Conservation (phyloP, 2,797 vertebrate species). For the Characodon lateralis region DNA sequence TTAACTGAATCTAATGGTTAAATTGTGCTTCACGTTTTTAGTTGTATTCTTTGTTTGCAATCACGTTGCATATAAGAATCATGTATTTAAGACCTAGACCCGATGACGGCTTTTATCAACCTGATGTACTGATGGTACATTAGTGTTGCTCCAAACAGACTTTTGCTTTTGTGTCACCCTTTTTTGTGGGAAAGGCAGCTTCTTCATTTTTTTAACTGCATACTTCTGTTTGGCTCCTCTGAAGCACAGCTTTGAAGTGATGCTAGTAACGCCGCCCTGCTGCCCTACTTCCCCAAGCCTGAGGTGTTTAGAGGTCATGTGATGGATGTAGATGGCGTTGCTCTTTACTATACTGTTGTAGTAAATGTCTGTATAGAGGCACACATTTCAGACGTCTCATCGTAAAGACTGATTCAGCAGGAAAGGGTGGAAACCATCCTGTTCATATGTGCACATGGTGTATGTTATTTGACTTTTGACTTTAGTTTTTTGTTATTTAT, state of each 20-base stretch:
- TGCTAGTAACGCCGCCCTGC: slow-evolving; percentile 49
- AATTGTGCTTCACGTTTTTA: background rate
- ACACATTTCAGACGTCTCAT: background rate
- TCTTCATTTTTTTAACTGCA: slow-evolving; percentile 31
- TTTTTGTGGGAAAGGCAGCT: slow-evolving; percentile 10
- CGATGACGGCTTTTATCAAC: slow-evolving; percentile 2
- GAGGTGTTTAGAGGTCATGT: slow-evolving; percentile 33
- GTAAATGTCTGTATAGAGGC: background rate
- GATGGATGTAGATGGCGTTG: slow-evolving; percentile 16
- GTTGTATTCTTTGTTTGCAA: background rate
- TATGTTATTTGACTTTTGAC: background rate
- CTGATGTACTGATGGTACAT: background rate
- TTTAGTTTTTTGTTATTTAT: background rate
- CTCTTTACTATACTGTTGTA: background rate
- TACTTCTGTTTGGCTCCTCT: slow-evolving; percentile 21
- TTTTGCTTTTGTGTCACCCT: background rate
- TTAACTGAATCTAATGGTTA: background rate
- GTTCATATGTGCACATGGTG: background rate
- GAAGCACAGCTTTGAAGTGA: slow-evolving; percentile 47
- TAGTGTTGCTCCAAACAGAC: background rate
- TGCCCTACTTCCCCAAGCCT: slow-evolving; percentile 17
- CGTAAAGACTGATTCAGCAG: background rate
- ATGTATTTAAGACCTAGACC: background rate
- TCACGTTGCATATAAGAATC: background rate
- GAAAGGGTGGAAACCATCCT: background rate